Evolutionary conservation across 2,797 vertebrate genomes (phyloP).

Genomic region (Danio tinwini): DNA sequence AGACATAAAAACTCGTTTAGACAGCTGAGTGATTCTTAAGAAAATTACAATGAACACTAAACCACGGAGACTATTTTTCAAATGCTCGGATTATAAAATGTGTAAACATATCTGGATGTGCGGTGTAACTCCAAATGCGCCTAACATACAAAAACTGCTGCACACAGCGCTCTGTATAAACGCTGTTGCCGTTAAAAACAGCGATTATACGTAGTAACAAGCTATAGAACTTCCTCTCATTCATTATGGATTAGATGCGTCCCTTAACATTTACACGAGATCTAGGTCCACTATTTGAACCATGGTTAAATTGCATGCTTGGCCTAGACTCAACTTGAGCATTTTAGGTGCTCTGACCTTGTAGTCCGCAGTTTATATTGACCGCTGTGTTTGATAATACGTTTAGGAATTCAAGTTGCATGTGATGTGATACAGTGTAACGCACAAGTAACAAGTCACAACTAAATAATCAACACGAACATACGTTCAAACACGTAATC

Average conservation of each 20-base stretch:
- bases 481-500: neutral
- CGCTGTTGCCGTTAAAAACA: neutral
- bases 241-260: conserved; percentile 32
- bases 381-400: conserved; percentile 16
- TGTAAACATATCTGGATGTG: conserved; percentile 3
- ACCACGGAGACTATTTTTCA: neutral
- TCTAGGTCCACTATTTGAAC: conserved; percentile 1
- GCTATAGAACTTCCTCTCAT: conserved; percentile 1
- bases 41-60: neutral
- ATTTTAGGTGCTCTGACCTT: conserved; percentile 12
- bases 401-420: neutral
- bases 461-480: neutral
- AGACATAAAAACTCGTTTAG: neutral
- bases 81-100: neutral
- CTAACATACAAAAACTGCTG: neutral
- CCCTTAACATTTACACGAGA: conserved; percentile 25
- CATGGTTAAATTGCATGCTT: conserved; percentile 17
- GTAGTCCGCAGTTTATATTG: conserved; percentile 4
- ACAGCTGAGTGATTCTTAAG: neutral
- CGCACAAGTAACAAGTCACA: neutral
- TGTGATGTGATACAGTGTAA: neutral
- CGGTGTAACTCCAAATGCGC: neutral
- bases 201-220: neutral
- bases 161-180: conserved; percentile 1
- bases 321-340: conserved; percentile 9